Percentiles rank a stretch among this genome's conserved stretches.
phyloP scores from a whole-genome alignment of 2,113 vertebrate genomes.

The Seriola dumerili region DNA sequence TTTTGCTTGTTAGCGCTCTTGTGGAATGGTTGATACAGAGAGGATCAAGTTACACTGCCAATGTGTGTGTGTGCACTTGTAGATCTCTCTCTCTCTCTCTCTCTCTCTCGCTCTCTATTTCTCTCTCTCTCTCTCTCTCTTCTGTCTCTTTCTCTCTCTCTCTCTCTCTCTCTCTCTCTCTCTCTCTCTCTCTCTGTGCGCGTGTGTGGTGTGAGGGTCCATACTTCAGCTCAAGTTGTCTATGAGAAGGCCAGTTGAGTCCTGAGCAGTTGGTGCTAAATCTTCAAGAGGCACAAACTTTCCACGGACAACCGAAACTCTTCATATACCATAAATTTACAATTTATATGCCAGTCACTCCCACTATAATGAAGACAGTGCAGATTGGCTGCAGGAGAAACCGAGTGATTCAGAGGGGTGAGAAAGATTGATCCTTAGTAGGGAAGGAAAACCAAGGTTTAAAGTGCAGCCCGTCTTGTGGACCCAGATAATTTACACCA shows the following conservation, averaged over 20 bases:
- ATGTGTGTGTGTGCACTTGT: not conserved
- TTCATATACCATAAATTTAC: conserved; percentile 53
- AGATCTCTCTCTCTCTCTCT: conserved; percentile 8
- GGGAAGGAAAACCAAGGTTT: conserved; percentile 45
- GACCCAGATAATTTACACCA: conserved; percentile 46
- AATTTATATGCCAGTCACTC: conserved; percentile 41
- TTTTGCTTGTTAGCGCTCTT: conserved; percentile 31
- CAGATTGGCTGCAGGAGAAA: conserved; percentile 37
- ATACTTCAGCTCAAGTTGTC: conserved; percentile 38
- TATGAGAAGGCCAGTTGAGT: conserved; percentile 19
- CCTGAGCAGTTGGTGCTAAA: conserved; percentile 31
- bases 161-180: no score
- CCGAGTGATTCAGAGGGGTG: conserved; percentile 39
- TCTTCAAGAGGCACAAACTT: conserved; percentile 48
- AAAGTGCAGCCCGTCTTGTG: conserved; percentile 48
- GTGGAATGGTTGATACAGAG: conserved; percentile 10
- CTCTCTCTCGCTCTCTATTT: not conserved
- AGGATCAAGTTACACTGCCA: conserved; percentile 2
- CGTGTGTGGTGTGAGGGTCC: not conserved
- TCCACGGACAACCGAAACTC: conserved; percentile 37
- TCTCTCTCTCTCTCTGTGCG: not conserved
- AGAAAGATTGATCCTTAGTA: conserved; percentile 47
- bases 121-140: no score
- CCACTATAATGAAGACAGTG: conserved; percentile 34
- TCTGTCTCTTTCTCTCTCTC: no score